These are phyloP conservation scores for Neogale vison DNA, from an alignment of 2,113 vertebrate species.

Conservation along the genomic window DNA sequence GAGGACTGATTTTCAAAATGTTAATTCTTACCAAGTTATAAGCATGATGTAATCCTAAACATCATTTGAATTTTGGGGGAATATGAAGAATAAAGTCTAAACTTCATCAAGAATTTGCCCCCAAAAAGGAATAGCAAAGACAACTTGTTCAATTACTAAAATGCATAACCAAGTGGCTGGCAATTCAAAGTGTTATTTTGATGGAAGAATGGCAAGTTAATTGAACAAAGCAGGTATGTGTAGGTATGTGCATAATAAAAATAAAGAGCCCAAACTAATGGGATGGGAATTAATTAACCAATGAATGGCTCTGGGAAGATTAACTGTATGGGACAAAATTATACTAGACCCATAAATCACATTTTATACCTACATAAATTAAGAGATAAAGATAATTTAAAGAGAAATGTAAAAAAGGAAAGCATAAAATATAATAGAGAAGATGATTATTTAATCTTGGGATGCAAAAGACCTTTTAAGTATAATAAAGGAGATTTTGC, in stretches of 20 bases:
- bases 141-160: background rate
- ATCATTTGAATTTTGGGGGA: background rate
- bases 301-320: background rate
- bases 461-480: conserved; percentile 2
- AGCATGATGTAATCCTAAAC: background rate
- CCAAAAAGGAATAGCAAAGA: background rate
- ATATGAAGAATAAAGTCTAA: conserved; percentile 42
- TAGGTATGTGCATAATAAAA: background rate
- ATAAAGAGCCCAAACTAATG: background rate
- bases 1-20: background rate
- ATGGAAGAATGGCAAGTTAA: background rate
- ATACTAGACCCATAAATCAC: background rate
- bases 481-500: conserved; percentile 16
- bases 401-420: conserved; percentile 34
- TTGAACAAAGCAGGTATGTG: background rate
- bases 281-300: background rate
- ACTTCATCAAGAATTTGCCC: background rate
- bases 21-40: conserved; percentile 8
- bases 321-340: background rate
- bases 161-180: background rate
- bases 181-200: background rate
- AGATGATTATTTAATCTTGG: conserved; percentile 55
- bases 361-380: conserved; percentile 38
- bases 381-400: background rate
- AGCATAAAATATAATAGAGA: conserved; percentile 16